Conservation (phyloP, 30 jellyfish, hydroid and myxozoan species). For the Hydractinia echinata region DNA sequence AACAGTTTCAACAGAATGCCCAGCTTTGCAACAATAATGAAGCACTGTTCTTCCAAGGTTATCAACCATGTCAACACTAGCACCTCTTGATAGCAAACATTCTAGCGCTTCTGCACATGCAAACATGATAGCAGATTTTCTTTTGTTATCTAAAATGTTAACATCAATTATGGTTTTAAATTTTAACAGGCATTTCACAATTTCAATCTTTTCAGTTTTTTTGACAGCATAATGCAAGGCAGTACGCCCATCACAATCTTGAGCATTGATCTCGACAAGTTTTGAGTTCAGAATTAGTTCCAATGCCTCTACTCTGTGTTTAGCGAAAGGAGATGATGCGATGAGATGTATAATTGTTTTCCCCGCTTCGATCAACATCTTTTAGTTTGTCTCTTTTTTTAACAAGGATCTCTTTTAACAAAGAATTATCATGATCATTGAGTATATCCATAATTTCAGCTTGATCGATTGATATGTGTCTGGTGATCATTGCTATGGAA, state of each 20-base stretch:
- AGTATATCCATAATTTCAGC: not conserved
- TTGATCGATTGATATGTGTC: not conserved
- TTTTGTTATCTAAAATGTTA: not conserved
- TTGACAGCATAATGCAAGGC: not conserved
- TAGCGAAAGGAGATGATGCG: not conserved
- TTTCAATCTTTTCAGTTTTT: not conserved
- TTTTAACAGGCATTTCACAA: not conserved
- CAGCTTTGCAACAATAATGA: slow-evolving; percentile 13
- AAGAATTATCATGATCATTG: not conserved
- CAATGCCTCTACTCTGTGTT: not conserved
- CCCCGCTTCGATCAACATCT: not conserved
- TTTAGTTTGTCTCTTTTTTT: not conserved
- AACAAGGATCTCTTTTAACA: not conserved
- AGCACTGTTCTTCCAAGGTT: not conserved
- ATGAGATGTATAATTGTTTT: not conserved
- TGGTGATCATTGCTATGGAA: not conserved
- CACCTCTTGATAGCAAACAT: not conserved
- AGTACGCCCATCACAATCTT: slow-evolving; percentile 6
- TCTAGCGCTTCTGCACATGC: not conserved
- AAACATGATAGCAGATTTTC: not conserved
- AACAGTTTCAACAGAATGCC: not conserved
- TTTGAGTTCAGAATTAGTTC: not conserved
- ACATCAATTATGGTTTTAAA: not conserved
- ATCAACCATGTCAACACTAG: not conserved
- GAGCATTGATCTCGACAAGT: not conserved